Base-by-base conservation (phyloP, 1,140 invertebrate genomes). In the Zaprionus gabonicus region DNA sequence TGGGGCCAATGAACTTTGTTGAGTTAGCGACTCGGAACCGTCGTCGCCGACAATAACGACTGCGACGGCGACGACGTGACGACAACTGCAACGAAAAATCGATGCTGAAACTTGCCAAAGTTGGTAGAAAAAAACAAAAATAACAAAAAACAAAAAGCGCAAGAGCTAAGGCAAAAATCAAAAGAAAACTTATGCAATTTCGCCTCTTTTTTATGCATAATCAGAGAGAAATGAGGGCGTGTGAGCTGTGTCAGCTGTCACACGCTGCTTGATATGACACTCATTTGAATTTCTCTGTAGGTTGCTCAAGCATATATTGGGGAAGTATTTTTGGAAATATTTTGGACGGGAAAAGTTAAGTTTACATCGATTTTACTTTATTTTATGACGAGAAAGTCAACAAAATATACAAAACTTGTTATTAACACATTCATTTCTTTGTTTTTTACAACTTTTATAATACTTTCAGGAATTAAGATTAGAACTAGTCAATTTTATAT, bases 61-160 rank as follows among this genome's bases (percentile, higher is more conserved):
- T 0, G 10, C 20, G 23, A 51, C 17, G 20, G 10, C 46, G 20
- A 51, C 20, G 46, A 69, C 59, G 72, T 63, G 67, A 57, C 73
- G 60, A 71, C 73, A 76, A 76, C 60, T 76, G 73, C 73, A 71
- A 28, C 49, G 69, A 76, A 76, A 76, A 76, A 76, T 76, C 73
- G 69, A 76, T 76, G 69, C 59, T 56, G 38, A 31, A 69, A 74
- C 23, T 41, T 38, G 38, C 27, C 12, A 71, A 63, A 59, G 58
- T 74, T 74, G 66, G 58, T 25, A 66, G 17, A 31, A 23, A 31
- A 36, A 23, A 23, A 23, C 0, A 23, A 23, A 23, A 23, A 23
- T 2, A 23, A 23, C 6, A 28, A 31, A 34, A 34, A 15, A 53
- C 25, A 12, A 41, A 60, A 60, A 58, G 25, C 28, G 27, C 34